Percentiles rank a stretch among this genome's conserved stretches.
These are phyloP conservation scores for Micrasema minimum DNA, from an alignment of 1,140 invertebrate genomes.

Conservation along the genomic window DNA sequence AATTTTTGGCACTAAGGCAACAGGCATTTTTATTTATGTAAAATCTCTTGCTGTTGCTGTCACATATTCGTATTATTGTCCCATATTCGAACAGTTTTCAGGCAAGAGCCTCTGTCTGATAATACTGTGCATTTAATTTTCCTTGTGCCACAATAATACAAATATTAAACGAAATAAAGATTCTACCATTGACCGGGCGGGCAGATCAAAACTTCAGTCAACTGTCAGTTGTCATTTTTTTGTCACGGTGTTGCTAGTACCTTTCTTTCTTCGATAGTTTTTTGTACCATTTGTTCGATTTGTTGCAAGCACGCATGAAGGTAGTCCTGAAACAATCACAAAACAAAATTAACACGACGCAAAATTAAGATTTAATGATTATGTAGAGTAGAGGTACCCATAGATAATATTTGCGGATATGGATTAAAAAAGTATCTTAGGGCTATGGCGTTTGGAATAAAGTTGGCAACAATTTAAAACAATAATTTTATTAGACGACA, in stretches of 20 bases:
- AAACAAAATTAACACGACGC: slow-evolving; percentile 19
- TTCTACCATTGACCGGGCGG: too few relatives aligned
- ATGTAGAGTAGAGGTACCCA: too few relatives aligned
- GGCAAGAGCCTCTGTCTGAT: slow-evolving; percentile 13
- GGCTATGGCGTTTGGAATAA: too few relatives aligned
- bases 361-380: too few relatives aligned
- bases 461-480: too few relatives aligned
- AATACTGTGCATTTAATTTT: slow-evolving; percentile 22
- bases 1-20: slow-evolving; percentile 37
- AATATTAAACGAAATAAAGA: too few relatives aligned
- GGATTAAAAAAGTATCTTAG: too few relatives aligned
- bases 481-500: too few relatives aligned
- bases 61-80: slow-evolving; percentile 12
- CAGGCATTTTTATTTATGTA: slow-evolving; percentile 18
- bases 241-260: slow-evolving; percentile 8
- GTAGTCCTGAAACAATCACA: slow-evolving; percentile 72
- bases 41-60: slow-evolving; percentile 18
- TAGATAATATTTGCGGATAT: too few relatives aligned
- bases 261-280: slow-evolving; percentile 63
- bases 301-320: slow-evolving; percentile 78
- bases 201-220: neutral
- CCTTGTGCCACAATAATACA: slow-evolving; percentile 1
- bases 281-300: slow-evolving; percentile 77
- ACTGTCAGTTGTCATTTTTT: slow-evolving; percentile 5
- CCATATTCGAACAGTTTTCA: slow-evolving; percentile 23